Evolutionary conservation across 1,140 invertebrate genomes (phyloP), one percentile per base, ranked within the genome.

Genomic region (Brachionus koreanus): DNA sequence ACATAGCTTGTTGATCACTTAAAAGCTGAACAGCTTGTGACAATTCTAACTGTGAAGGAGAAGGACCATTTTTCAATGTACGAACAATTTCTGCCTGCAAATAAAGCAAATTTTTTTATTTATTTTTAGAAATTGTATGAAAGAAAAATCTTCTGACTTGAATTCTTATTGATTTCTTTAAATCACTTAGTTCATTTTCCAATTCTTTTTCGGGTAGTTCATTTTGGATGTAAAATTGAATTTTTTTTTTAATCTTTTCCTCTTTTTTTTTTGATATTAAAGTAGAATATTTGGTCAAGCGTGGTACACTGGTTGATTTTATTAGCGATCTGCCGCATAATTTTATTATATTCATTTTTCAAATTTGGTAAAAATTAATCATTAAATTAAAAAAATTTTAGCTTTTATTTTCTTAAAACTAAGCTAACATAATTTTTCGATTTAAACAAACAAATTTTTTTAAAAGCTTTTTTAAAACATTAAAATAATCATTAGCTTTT

Each of bases 191-290:
- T 33, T 69, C 5, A 7, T 6, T 37, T 10, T 69, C 65, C 19
- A 69, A 69, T 19, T 69, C 16, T 42, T 69, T 69, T 7, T 69
- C 65, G 9, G 65, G 65, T 5, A 69, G 35, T 39, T 69, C 33
- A 23, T 69, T 69, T 37, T 69, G 16, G 19, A 69, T 69, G 3
- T 37, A 69, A 39, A 37, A 69, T 69, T 69, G 65, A 69, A 69
- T 16, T 42, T 37, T 69, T 69, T 69, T 69, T 69, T 69, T 69
- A 4, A 69, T 69, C 39, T 69, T 69, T 39, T 69, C 65, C 16
- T 69, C 65, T 5, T 39, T 10, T 69, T 69, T 69, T 69, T 69
- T 69, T 35, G 63, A 9, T 6, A 33, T 37, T 33, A 65, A 65
- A 23, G 25, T 65, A 5, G 63, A 65, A 65, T 65, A 65, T 65